Base-by-base conservation (phyloP, 2,113 vertebrate genomes). In the Serinus canaria region DNA sequence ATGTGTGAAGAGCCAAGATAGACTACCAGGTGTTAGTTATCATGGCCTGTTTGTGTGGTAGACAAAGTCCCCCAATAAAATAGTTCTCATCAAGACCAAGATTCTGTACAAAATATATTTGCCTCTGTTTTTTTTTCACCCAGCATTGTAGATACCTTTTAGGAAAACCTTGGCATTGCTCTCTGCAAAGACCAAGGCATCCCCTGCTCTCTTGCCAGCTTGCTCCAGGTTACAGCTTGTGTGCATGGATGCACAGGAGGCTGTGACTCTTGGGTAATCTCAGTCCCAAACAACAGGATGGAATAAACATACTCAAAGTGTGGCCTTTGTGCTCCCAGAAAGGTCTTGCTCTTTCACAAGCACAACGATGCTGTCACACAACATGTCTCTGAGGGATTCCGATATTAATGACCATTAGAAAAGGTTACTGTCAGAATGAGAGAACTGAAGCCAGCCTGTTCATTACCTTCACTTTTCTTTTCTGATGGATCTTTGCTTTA, bases 81-180 rank as follows among this genome's bases (percentile, higher is more conserved):
- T 0, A 74, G 43, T 39, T 92, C 27, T 41, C 46, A 64, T 52
- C 46, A 62, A 83, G 46, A 68, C 22, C 37, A 86, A 43, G 13
- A 53, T 35, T 59, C 50, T 33, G 12, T 41, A 75, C 11, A 37
- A 69, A 86, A 82, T 25, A 21, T 20, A 37, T 22, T 62, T 0
- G 17, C 27, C 30, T 66, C 37, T 16, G 9, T 37, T 68, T 75
- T 73, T 73, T 69, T 67, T 80, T 31, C 35, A 70, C 46, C 10
- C 28, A 52, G 41, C n/a, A 31, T n/a, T 59, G 35, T 13, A 78
- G 33, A 60, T 27, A 53, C 18, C 28, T 76, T 56, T 39, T n/a
- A 85, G 39, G 33, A 88, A 92, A 95, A 79, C 39, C 27, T 43
- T 83, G 63, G 15, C 70, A 63, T 43, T 88, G 43, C 28, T 86